Conservation (phyloP, 2,113 vertebrate species). For the Labeo catla region DNA sequence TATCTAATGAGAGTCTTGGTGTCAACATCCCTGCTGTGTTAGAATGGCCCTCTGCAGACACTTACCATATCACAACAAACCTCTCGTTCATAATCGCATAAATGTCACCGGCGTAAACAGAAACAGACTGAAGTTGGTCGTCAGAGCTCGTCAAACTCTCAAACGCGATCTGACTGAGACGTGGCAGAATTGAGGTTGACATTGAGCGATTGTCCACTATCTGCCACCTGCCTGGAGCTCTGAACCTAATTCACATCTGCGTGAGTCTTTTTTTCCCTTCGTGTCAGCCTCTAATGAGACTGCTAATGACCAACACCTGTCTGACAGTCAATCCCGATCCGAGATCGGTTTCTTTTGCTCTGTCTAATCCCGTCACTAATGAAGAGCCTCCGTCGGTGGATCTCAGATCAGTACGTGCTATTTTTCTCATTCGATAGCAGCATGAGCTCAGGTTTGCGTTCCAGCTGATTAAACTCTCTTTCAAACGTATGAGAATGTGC, state of each 20-base stretch:
- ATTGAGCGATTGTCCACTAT: slow-evolving; percentile 39
- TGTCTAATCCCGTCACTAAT: not conserved
- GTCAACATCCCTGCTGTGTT: slow-evolving; percentile 25
- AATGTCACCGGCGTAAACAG: not conserved
- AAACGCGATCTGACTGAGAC: not conserved
- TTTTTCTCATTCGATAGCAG: slow-evolving; percentile 5
- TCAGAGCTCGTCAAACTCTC: slow-evolving; percentile 29
- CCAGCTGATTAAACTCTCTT: slow-evolving; percentile 46
- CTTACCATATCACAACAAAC: slow-evolving; percentile 24
- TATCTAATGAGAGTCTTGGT: slow-evolving; percentile 35
- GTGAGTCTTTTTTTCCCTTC: not conserved
- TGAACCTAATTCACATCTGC: slow-evolving; percentile 5
- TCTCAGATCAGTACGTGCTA: not conserved
- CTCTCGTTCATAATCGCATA: slow-evolving; percentile 5
- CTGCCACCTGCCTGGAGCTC: slow-evolving; percentile 39
- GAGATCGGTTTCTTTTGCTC: slow-evolving; percentile 1
- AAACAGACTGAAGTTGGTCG: slow-evolving; percentile 6
- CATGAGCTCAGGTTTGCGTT: slow-evolving; percentile 24
- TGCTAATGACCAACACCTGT: slow-evolving; percentile 55
- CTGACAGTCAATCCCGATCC: slow-evolving; percentile 30
- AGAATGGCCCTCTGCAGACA: slow-evolving; percentile 32
- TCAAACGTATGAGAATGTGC: slow-evolving; percentile 45
- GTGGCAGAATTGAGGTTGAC: slow-evolving; percentile 41
- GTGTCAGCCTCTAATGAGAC: slow-evolving; percentile 15
- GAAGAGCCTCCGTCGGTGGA: not conserved